Conservation (phyloP, 2,113 vertebrate genomes). For the Patagioenas fasciata region DNA sequence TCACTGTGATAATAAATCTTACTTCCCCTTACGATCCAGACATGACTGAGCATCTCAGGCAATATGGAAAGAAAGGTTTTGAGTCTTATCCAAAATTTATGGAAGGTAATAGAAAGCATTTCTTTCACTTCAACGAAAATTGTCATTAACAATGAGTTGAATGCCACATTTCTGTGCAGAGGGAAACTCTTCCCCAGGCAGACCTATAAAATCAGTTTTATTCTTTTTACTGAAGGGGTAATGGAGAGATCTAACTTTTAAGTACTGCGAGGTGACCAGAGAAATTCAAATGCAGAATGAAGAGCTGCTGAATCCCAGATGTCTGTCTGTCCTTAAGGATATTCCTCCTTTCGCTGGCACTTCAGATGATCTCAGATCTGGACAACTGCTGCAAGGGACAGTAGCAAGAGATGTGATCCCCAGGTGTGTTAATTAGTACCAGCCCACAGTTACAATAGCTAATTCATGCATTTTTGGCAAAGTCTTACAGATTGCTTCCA, state of each 20-base stretch:
- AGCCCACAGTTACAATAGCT: not conserved
- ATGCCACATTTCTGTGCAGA: not conserved
- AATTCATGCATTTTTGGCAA: not conserved
- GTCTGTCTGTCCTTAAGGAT: not conserved
- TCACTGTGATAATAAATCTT: not conserved
- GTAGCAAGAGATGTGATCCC: not conserved
- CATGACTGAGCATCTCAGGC: not conserved
- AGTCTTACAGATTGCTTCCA: not conserved
- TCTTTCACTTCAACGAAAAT: not conserved
- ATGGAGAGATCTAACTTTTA: not conserved
- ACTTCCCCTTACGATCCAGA: not conserved
- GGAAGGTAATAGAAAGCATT: not conserved
- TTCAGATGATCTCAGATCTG: not conserved
- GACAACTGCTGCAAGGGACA: not conserved
- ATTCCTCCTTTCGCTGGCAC: not conserved
- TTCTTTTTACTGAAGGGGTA: not conserved
- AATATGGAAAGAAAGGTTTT: not conserved
- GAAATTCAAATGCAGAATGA: not conserved
- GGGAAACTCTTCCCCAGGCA: not conserved
- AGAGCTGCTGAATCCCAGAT: not conserved
- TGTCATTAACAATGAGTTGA: not conserved
- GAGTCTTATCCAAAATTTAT: not conserved
- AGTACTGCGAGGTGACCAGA: not conserved
- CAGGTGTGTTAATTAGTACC: constrained; percentile 10
- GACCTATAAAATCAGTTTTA: not conserved